A percentile compares a stretch with the other conserved stretches of the same genome.
phyloP scores from a whole-genome alignment of 2,113 vertebrate genomes.

The Corvus cornix region DNA sequence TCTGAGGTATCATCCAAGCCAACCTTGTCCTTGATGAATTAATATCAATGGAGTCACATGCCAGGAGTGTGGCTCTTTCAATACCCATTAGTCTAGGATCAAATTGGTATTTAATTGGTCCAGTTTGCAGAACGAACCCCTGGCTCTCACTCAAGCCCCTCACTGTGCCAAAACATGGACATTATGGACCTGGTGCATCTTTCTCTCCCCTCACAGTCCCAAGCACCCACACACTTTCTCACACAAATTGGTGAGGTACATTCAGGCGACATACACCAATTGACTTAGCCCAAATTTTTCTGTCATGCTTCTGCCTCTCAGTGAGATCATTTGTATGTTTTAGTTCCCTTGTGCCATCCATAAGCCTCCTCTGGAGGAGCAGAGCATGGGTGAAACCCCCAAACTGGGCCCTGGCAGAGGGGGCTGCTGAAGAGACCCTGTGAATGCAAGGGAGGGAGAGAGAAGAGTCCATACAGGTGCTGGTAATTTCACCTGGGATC shows the following conservation, averaged over 20 bases:
- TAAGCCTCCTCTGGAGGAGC: not conserved
- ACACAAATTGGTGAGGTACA: not conserved
- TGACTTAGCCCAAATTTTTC: not conserved
- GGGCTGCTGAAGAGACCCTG: not conserved
- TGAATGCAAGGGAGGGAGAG: not conserved
- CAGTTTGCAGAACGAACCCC: not conserved
- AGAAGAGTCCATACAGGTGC: not conserved
- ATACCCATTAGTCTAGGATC: not conserved
- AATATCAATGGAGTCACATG: not conserved
- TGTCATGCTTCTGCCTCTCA: not conserved
- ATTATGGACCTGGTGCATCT: not conserved
- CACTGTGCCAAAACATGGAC: not conserved
- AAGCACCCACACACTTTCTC: not conserved
- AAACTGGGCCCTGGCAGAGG: accelerated
- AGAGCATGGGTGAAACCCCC: not conserved
- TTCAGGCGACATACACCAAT: not conserved
- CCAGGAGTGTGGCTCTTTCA: not conserved
- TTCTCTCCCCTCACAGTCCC: not conserved
- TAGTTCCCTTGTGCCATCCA: no score
- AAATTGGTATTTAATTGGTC: not conserved
- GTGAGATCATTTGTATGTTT: not conserved
- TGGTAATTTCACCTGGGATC: not conserved
- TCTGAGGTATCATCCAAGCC: not conserved
- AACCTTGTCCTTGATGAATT: not conserved
- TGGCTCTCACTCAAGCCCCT: not conserved